Evolutionary conservation across 2,113 vertebrate genomes (phyloP).

Genomic region (Sceloporus tristichus): DNA sequence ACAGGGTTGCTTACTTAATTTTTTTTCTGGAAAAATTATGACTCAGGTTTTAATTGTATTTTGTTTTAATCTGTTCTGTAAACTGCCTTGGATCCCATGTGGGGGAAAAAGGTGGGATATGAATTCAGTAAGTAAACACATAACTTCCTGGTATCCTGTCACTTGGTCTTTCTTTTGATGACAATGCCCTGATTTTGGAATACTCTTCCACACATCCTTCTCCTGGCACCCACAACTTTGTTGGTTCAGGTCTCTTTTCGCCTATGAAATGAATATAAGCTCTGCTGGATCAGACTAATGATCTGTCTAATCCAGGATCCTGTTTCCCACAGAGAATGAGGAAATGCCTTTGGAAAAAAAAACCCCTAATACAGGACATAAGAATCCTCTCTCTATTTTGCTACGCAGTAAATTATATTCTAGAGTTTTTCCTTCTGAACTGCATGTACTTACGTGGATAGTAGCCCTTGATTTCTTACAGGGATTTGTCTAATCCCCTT

Average conservation of each 20-base stretch:
- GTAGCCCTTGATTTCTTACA: neutral
- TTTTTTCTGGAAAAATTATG: too few species aligned
- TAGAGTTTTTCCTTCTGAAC: neutral
- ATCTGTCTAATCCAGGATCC: neutral
- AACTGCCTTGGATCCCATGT: too few species aligned
- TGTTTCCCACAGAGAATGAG: neutral
- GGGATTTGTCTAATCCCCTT: neutral
- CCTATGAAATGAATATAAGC: neutral
- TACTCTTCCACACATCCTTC: neutral
- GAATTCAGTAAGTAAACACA: too few species aligned
- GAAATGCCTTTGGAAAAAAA: neutral
- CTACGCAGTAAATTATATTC: neutral
- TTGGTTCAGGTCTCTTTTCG: neutral
- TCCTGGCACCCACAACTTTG: neutral
- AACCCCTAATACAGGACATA: neutral
- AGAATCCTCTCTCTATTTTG: neutral
- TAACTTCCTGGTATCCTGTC: neutral
- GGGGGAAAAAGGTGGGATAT: too few species aligned
- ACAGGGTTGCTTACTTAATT: too few species aligned
- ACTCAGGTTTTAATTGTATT: too few species aligned
- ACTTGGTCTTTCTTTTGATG: neutral
- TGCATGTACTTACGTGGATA: neutral
- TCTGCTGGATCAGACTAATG: neutral
- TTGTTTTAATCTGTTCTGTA: too few species aligned
- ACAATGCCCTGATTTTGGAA: neutral